phyloP scores from a whole-genome alignment of 1,140 invertebrate genomes.

The Druon quercuslanigerum region DNA sequence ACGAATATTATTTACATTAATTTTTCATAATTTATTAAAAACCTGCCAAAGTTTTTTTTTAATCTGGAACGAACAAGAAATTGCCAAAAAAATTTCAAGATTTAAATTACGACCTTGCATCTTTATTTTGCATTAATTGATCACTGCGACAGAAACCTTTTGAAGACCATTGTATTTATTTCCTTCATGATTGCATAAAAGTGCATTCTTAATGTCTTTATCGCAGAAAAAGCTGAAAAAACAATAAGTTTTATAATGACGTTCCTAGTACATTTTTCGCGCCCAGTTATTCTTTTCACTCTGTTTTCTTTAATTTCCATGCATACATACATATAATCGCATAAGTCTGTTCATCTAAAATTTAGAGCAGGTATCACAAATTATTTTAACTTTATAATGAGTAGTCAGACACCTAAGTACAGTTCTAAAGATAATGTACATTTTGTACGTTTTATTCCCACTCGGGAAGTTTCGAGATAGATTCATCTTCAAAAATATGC shows the following conservation, averaged over 20 bases:
- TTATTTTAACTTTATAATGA: neutral
- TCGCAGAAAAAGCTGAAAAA: neutral
- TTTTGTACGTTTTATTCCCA: neutral
- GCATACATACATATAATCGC: neutral
- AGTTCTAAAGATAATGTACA: constrained; percentile 11
- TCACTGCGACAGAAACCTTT: neutral
- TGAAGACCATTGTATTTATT: neutral
- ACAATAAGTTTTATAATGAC: neutral
- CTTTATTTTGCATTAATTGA: neutral
- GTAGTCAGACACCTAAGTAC: constrained; percentile 16
- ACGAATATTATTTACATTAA: too few species aligned
- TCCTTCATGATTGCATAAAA: neutral
- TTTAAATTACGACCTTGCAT: neutral
- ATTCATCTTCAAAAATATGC: neutral
- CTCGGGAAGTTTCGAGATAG: neutral
- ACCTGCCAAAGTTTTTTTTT: too few species aligned
- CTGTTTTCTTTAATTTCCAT: neutral
- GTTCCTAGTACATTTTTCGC: neutral
- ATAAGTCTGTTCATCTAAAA: constrained; percentile 7
- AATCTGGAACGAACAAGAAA: too few species aligned
- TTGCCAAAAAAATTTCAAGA: too few species aligned
- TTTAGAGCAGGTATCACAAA: constrained; percentile 6
- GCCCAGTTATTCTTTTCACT: neutral
- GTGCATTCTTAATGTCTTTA: neutral
- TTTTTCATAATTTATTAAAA: too few species aligned